phyloP scores from a whole-genome alignment of 2,113 vertebrate species.

The Pseudorhombus dupliciocellatus region DNA sequence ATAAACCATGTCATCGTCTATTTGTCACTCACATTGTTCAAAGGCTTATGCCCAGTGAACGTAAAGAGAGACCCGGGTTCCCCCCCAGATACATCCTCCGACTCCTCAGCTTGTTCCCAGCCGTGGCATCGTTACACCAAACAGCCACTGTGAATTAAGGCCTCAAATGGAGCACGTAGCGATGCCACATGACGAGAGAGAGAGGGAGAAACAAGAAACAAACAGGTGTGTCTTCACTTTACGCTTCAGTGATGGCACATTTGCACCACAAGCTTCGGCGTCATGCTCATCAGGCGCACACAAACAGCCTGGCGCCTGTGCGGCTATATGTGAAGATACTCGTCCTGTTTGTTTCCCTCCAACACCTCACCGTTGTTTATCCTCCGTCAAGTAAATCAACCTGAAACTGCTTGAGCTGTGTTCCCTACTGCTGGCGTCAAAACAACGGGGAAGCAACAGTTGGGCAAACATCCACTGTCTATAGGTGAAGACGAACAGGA shows the following conservation, averaged over 20 bases:
- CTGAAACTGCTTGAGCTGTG: conserved; percentile 7
- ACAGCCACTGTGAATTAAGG: conserved; percentile 45
- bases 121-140: conserved; percentile 48
- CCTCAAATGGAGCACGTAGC: conserved; percentile 43
- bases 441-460: conserved; percentile 28
- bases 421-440: conserved; percentile 5
- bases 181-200: conserved; percentile 61
- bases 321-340: conserved; percentile 27
- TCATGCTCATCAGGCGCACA: not conserved
- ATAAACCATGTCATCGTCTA: conserved; percentile 42
- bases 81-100: conserved; percentile 15
- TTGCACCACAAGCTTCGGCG: not conserved
- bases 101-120: conserved; percentile 28
- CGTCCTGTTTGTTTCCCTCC: conserved; percentile 48
- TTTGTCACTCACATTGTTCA: conserved; percentile 20
- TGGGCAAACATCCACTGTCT: conserved; percentile 50
- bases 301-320: conserved; percentile 39
- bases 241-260: conserved; percentile 31
- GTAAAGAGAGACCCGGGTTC: not conserved
- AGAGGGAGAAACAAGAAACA: conserved; percentile 65
- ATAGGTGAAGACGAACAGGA: conserved; percentile 35
- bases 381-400: conserved; percentile 50
- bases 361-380: conserved; percentile 26
- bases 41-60: not conserved
- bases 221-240: conserved; percentile 65